phyloP scores from a whole-genome alignment of 2,113 vertebrate genomes.

The Hippopotamus amphibius region DNA sequence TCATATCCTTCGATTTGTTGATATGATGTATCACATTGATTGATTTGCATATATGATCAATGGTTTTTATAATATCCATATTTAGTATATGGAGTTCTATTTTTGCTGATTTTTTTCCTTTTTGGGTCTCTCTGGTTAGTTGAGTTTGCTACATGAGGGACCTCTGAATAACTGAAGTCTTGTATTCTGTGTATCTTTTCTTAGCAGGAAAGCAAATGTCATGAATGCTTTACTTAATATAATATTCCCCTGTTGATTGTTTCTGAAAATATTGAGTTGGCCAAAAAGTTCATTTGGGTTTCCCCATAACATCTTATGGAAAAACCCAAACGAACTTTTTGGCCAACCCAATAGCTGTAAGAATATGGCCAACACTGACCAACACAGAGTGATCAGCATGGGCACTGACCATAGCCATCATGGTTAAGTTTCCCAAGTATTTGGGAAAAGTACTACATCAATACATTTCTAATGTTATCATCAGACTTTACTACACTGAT shows the following conservation, averaged over 20 bases:
- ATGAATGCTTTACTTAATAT: neutral
- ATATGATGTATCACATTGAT: no score
- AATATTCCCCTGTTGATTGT: neutral
- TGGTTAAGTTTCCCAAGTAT: neutral
- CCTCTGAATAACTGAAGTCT: neutral
- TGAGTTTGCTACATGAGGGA: neutral
- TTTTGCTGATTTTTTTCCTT: neutral
- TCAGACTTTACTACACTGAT: neutral
- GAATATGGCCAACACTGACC: neutral
- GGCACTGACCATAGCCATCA: neutral
- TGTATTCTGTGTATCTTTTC: neutral
- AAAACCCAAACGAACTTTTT: no score
- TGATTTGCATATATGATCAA: neutral
- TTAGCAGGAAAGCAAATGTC: neutral
- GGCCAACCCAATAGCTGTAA: neutral
- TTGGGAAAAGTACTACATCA: neutral
- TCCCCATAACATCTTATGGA: no score
- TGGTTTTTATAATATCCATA: neutral
- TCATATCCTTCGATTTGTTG: no score
- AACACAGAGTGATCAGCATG: neutral
- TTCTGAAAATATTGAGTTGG: neutral
- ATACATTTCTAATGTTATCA: conserved; percentile 5
- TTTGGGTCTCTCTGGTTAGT: neutral
- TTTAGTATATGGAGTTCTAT: neutral
- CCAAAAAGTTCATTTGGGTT: no score